A percentile compares a stretch with the other conserved stretches of the same genome.
Conservation (phyloP, 2,113 vertebrate genomes). For the Saguinus imperator region DNA sequence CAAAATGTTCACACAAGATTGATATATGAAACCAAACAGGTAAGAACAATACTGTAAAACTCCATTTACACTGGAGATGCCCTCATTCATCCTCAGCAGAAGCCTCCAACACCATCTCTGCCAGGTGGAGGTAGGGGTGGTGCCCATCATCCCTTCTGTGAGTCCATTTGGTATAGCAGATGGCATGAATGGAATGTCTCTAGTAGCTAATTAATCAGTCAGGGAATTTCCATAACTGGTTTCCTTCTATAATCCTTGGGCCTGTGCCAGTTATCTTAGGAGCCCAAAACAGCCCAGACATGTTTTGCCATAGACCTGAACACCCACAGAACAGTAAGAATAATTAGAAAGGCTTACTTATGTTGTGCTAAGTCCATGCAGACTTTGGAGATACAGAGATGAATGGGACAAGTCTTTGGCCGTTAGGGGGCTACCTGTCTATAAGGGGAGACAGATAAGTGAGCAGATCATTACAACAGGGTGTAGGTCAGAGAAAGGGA, state of each 20-base stretch:
- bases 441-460: neutral
- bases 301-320: neutral
- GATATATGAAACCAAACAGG: neutral
- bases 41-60: neutral
- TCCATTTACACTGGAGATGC: neutral
- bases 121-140: neutral
- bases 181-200: slow-evolving; percentile 53
- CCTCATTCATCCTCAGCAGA: neutral
- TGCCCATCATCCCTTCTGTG: neutral
- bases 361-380: neutral
- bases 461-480: neutral
- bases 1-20: slow-evolving; percentile 7
- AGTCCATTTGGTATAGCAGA: neutral
- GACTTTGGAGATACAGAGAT: neutral
- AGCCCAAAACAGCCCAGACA: neutral
- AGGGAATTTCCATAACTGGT: neutral
- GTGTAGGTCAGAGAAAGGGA: neutral
- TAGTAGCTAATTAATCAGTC: slow-evolving; percentile 15
- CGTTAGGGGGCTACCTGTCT: neutral
- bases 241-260: slow-evolving; percentile 29
- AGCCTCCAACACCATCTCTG: neutral
- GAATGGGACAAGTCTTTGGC: neutral
- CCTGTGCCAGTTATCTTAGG: slow-evolving; percentile 10
- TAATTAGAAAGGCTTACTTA: neutral
- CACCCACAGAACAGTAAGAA: neutral